These are phyloP conservation scores for Phenganax marumi DNA, from an alignment of 92 coral and sea anemone species.

Conservation along the genomic window DNA sequence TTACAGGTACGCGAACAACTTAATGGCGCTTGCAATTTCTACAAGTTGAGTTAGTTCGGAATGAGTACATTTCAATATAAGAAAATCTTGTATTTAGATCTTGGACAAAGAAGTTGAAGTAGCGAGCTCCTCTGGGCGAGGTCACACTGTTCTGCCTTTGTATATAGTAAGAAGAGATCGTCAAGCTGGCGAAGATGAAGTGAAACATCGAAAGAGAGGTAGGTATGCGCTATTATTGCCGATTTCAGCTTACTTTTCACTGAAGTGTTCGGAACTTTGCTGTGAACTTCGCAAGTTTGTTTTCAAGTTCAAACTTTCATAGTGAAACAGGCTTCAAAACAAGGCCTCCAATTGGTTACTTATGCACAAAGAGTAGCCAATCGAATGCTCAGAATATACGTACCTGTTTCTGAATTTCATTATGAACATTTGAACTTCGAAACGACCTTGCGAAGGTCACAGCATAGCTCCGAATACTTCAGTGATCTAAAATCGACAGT, in stretches of 20 bases:
- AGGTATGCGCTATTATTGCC: background rate
- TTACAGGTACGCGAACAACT: constrained; percentile 62
- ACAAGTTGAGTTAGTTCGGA: background rate
- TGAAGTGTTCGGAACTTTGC: too few species aligned
- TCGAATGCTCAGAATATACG: too few species aligned
- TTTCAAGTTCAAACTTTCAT: too few species aligned
- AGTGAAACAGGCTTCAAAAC: background rate
- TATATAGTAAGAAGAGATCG: constrained; percentile 86
- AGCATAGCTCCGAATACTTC: too few species aligned
- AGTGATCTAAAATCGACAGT: too few species aligned
- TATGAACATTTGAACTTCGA: too few species aligned
- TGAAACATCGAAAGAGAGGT: constrained; percentile 79
- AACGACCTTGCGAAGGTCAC: too few species aligned
- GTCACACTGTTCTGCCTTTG: constrained; percentile 93
- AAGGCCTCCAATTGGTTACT: too few species aligned
- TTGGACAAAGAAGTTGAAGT: constrained; percentile 90
- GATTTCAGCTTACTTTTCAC: too few species aligned
- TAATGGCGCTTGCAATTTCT: background rate
- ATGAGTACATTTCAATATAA: background rate
- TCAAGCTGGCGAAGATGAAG: constrained; percentile 81
- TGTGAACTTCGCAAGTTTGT: too few species aligned
- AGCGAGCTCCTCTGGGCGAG: constrained; percentile 77
- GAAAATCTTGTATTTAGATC: constrained; percentile 48
- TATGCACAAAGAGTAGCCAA: too few species aligned
- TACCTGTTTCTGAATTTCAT: too few species aligned